Base-by-base conservation (phyloP, 2,113 vertebrate species). In the Gnathonemus longibarbis region DNA sequence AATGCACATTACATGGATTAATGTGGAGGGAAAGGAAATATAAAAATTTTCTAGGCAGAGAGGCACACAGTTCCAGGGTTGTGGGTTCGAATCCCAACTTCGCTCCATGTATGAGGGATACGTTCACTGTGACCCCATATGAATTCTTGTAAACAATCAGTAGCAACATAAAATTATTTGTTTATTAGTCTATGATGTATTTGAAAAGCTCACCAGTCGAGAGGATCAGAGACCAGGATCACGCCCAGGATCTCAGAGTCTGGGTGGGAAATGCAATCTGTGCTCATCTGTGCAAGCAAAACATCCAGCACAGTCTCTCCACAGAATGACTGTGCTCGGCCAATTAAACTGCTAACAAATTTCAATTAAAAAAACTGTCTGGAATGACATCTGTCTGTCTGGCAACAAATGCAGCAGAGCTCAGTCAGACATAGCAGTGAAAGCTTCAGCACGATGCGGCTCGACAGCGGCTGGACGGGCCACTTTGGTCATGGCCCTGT, bases 331-430 rank as follows among this genome's bases (percentile, higher is more conserved):
- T 77, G 83, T 27, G 66, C 58, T 56, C 13, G 10, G 70, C 45
- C 88, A 89, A 89, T 88, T 77, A 80, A 85, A 89, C 53, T 86
- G 84, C 90, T 85, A 80, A 89, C 31, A 58, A 66, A 88, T 89
- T 87, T 90, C 53, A 62, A 39, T 88, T 58, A 31, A 92, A 80
- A 89, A 90, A 62, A 66, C 62, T 87, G 49, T 49, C 42, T 89
- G 84, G 66, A 53, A 58, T 90, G 85, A 90, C 87, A 49, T 88
- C 85, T 88, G 88, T 74, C 66, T 74, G 53, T 58, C 87, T 66
- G 45, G 84, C 39, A 35, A 24, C 50, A 62, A 88, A 80, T 90
- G 86, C 46, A 1, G 21, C 10, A 8, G 53, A 58, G 89, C 89
- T 88, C 53, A 19, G 42, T 62, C 56, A 89, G 91, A 88, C 5